A percentile compares a stretch with the other conserved stretches of the same genome.
These are phyloP conservation scores for Pseudorhombus dupliciocellatus DNA, from an alignment of 2,113 vertebrate genomes.

Conservation along the genomic window DNA sequence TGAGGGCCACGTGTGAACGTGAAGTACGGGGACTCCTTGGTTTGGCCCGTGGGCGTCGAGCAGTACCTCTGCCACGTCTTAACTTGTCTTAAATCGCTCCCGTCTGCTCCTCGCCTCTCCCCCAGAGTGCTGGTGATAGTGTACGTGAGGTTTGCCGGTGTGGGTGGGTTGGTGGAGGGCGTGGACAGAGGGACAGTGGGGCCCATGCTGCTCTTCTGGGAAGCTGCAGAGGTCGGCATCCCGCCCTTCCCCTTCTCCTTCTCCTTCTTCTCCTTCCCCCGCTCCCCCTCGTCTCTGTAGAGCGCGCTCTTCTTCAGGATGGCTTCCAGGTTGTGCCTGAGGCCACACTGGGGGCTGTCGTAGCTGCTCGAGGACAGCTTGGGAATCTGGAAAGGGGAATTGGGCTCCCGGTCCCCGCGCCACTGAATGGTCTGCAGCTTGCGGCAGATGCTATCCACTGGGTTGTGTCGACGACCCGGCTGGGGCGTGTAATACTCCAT, in stretches of 20 bases:
- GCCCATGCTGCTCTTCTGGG: slow-evolving; percentile 9
- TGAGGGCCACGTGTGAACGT: slow-evolving; percentile 45
- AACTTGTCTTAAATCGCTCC: slow-evolving; percentile 15
- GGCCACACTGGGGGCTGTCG: slow-evolving; percentile 81
- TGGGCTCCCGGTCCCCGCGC: slow-evolving; percentile 80
- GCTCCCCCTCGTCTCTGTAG: slow-evolving; percentile 26
- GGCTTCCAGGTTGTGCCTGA: slow-evolving; percentile 82
- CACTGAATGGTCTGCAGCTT: slow-evolving; percentile 89
- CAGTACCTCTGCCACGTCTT: slow-evolving; percentile 40
- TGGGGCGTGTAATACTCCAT: slow-evolving; percentile 75
- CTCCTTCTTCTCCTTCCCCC: background rate
- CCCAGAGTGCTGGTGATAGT: slow-evolving; percentile 55
- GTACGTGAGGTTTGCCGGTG: slow-evolving; percentile 44
- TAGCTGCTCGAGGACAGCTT: slow-evolving; percentile 85
- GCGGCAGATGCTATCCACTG: slow-evolving; percentile 90
- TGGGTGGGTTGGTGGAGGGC: background rate
- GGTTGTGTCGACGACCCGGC: slow-evolving; percentile 83
- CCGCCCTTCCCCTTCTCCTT: slow-evolving; percentile 4
- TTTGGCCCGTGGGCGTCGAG: slow-evolving; percentile 60
- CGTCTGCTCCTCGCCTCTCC: slow-evolving; percentile 53
- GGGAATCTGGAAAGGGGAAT: slow-evolving; percentile 84
- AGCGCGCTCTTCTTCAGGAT: slow-evolving; percentile 80
- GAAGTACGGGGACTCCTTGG: slow-evolving; percentile 53
- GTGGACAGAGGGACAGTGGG: slow-evolving; percentile 29
- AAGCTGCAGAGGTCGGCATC: slow-evolving; percentile 20